Evolutionary conservation across 92 coral and sea anemone species (phyloP), one percentile per base, ranked within the genome.

Genomic region (Bergia sp.): DNA sequence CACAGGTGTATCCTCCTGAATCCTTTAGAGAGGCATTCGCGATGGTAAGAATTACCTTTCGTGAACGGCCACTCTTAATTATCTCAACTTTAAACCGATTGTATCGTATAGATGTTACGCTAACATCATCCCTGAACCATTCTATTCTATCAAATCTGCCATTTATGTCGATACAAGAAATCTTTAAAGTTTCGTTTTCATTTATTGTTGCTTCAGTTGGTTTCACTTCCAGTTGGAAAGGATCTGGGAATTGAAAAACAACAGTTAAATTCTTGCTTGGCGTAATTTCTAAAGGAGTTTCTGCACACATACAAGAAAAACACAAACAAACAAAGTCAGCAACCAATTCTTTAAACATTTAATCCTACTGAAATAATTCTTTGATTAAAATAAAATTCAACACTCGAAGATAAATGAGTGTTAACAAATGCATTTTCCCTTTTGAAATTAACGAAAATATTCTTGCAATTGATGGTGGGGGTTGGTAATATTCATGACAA

Each of bases 111-210:
- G 77, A 29, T 40, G 40, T 43, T 7, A 82, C 18, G 42, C 42
- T 23, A 18, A 43, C 64, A 8, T 18, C 86, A 82, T 82, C 23
- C 41, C 55, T 82, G 38, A 82, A 67, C 86, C 86, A 82, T 18
- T 36, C 37, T 38, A 82, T 29, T 3, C 57, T 49, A 18, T 44
- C 41, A 82, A 82, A 82, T 12, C 6, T 23, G 45, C 21, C 77
- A 8, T 82, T 67, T 82, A 15, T 43, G 15, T 82, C 75, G 76
- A 43, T 82, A 10, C 86, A 82, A 29, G 77, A 61, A n/a, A 82
- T 0, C 21, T 67, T 66, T 15, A 67, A 42, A 9, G 21, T 42
- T n/a, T 4, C 15, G 10, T 82, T 82, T 67, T 66, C 86, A 44
- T 66, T 82, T 61, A 23, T 65, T 43, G 58, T 82, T 7, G n/a